Base-by-base conservation (phyloP, 1,140 invertebrate genomes). In the Pissodes strobi region DNA sequence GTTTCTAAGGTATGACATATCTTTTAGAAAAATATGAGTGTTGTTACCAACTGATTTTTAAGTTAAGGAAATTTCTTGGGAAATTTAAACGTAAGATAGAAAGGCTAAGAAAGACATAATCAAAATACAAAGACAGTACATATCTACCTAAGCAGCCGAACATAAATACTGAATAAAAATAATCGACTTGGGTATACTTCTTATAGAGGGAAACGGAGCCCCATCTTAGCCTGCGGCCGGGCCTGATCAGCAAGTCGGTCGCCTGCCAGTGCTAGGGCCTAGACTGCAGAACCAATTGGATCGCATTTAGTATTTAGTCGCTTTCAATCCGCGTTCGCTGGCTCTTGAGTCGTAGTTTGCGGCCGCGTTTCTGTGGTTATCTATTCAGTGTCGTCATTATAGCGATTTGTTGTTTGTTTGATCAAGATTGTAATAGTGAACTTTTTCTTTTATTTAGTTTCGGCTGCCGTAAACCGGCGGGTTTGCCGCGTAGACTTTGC, bases 401-500 rank as follows among this genome's bases (percentile, higher is more conserved):
- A 51, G 46, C 27, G 59, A 52, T 61, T 61, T 56, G 61, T 63
- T 63, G n/a, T n/a, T n/a, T n/a, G n/a, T n/a, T n/a, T n/a, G n/a
- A n/a, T n/a, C n/a, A n/a, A n/a, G n/a, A n/a, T n/a, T n/a, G n/a
- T n/a, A n/a, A n/a, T n/a, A n/a, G n/a, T n/a, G n/a, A n/a, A n/a
- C n/a, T 63, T 63, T 38, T 55, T 63, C 49, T 56, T 61, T 25
- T 23, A 51, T 25, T 45, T 27, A 19, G 10, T 58, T 45, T 58
- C 41, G 39, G 17, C 19, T 9, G 49, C 17, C 49, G 34, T 41
- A 19, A 51, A 53, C 19, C n/a, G 51, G 55, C 41, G 10, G 45
- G 21, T 17, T 38, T 45, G 38, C 30, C 4, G 38, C 38, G 55
- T 41, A 22, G 25, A 8, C 37, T 38, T 38, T 55, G 34, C 52